These are phyloP conservation scores for Labroides dimidiatus DNA, from an alignment of 2,797 vertebrate species.

Conservation along the genomic window DNA sequence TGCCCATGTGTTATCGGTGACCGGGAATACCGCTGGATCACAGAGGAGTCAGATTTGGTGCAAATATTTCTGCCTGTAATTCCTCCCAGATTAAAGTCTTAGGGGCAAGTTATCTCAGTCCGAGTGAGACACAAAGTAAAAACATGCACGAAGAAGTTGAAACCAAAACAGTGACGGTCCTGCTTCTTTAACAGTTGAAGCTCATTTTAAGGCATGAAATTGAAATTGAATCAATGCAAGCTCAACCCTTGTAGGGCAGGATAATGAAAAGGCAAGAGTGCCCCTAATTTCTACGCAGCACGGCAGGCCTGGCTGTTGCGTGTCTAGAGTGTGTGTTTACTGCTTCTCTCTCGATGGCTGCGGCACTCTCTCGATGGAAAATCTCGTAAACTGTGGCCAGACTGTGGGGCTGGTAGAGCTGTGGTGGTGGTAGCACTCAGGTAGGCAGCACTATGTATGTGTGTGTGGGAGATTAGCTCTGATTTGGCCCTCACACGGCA, in stretches of 20 bases:
- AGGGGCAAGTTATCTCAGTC: conserved; percentile 76
- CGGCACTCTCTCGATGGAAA: conserved; percentile 80
- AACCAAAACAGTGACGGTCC: conserved; percentile 67
- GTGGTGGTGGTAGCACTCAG: conserved; percentile 73
- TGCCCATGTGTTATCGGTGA: conserved; percentile 68
- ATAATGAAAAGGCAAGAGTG: conserved; percentile 77
- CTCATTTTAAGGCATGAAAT: conserved; percentile 83
- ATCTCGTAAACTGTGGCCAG: conserved; percentile 84
- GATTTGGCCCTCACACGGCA: conserved; percentile 78
- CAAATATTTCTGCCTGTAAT: conserved; percentile 78
- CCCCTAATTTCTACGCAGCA: conserved; percentile 83
- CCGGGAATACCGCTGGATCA: conserved; percentile 58
- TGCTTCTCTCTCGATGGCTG: conserved; percentile 68
- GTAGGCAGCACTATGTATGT: conserved; percentile 61
- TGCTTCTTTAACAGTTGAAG: conserved; percentile 70
- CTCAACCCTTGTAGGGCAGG: conserved; percentile 65
- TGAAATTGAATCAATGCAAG: conserved; percentile 80
- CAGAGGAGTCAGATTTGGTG: conserved; percentile 72
- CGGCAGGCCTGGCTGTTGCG: conserved; percentile 82
- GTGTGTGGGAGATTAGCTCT: conserved; percentile 65
- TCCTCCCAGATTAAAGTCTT: conserved; percentile 82
- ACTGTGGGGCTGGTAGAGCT: conserved; percentile 70
- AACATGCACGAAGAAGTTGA: conserved; percentile 64
- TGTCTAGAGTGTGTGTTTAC: conserved; percentile 84
- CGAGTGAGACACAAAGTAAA: conserved; percentile 70